Base-by-base conservation (phyloP, 1,140 invertebrate species). In the Drosophila ironensis region DNA sequence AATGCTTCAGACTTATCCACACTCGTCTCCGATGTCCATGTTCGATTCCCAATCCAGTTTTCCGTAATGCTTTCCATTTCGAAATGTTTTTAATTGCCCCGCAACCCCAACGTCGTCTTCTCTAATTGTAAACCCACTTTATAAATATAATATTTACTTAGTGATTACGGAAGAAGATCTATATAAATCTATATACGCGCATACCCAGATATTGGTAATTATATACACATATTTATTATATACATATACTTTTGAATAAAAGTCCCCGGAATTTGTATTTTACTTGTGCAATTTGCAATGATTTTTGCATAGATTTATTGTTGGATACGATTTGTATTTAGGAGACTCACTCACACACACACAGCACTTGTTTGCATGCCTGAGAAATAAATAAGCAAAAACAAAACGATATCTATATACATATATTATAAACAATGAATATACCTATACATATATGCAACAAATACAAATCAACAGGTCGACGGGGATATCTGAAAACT, bases 331-430 rank as follows among this genome's bases (percentile, higher is more conserved):
- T 35, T 42, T 42, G 14, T 42, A 30, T 45, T 51, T 66, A 44
- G 30, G 38, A 67, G 8, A 59, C 8, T 42, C 37, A 46, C 40
- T 4, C 17, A 24, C 25, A 24, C 20, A 6, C 5, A 1, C 42
- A 57, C 33, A 11, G 67, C 54, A 54, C 27, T 42, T 44, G 47
- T 61, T 82, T 72, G 76, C 77, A 81, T 82, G 76, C 54, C 67
- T 68, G 11, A 17, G 16, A 48, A 35, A 16, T 2, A 40, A 14
- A 5, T 1, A 12, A 16, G 17, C 56, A 37, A 45, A 20, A 28
- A 27, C 25, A 41, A 42, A 37, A 52, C 9, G 48, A 75, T 74
- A 76, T 70, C 30, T 59, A 52, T 37, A 56, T 35, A 11, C 17
- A 44, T 27, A 42, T 25, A 47, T 8, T 19, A n/a, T n/a, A 47